Percentiles rank a stretch among this genome's conserved stretches.
Evolutionary conservation across 1,140 invertebrate genomes (phyloP).

Genomic region (Drosophila nebulosa): DNA sequence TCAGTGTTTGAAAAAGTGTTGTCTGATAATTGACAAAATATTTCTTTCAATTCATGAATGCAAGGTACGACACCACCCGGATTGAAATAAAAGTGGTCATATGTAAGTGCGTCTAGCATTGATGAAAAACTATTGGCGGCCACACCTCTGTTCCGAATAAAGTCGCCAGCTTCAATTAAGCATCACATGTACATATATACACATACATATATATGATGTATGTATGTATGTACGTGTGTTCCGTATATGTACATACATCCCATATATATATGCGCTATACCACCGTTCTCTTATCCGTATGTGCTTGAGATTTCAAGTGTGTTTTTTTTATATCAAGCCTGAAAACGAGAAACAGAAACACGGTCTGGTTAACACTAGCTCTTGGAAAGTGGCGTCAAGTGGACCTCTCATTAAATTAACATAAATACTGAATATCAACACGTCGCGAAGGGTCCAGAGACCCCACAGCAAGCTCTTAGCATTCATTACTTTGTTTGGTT

Average conservation of each 20-base stretch:
- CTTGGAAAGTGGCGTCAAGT: conserved; percentile 46
- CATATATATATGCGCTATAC: background rate
- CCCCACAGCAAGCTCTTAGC: conserved; percentile 16
- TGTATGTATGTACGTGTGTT: background rate
- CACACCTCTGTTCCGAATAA: background rate
- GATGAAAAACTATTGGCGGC: background rate
- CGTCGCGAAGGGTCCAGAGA: conserved; percentile 5
- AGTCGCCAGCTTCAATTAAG: background rate
- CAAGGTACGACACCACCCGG: too few relatives aligned
- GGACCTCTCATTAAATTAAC: conserved; percentile 50
- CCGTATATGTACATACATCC: background rate
- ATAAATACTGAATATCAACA: conserved; percentile 37
- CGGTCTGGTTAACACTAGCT: conserved; percentile 12
- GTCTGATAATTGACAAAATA: too few relatives aligned
- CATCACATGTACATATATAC: background rate
- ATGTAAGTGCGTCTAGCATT: background rate
- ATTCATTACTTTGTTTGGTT: background rate
- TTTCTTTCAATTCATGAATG: too few relatives aligned
- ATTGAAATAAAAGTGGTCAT: background rate
- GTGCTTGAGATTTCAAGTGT: conserved; percentile 24
- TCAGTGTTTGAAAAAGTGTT: too few relatives aligned
- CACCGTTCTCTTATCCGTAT: background rate
- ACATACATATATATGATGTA: background rate
- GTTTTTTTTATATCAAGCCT: conserved; percentile 39
- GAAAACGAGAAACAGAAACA: conserved; percentile 44